A percentile compares a stretch with the other conserved stretches of the same genome.
phyloP scores from a whole-genome alignment of 2,888 invertebrate genomes.

The Drosophila austrosaltans region DNA sequence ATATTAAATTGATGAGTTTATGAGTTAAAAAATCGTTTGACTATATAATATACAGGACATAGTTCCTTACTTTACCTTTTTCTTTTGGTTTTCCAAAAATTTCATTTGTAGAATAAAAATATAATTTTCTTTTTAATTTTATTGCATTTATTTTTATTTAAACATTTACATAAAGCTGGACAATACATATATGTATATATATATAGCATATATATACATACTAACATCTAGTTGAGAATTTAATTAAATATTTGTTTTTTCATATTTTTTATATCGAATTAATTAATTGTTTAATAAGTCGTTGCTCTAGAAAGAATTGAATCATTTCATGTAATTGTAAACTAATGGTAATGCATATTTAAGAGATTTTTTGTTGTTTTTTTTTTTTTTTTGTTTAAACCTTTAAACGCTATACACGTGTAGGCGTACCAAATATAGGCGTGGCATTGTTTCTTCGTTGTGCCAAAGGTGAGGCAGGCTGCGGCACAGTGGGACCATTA shows the following conservation, averaged over 20 bases:
- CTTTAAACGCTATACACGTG: slow-evolving; percentile 82
- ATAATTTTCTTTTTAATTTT: slow-evolving; percentile 13
- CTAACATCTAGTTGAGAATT: slow-evolving; percentile 68
- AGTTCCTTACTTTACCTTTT: no score
- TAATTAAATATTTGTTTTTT: slow-evolving; percentile 23
- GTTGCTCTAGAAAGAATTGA: slow-evolving; percentile 42
- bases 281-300: slow-evolving; percentile 31
- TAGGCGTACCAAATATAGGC: slow-evolving; percentile 82
- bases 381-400: slow-evolving; percentile 57
- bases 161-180: slow-evolving; percentile 74
- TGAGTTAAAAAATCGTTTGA: no score
- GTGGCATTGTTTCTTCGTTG: slow-evolving; percentile 75
- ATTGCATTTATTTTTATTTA: slow-evolving; percentile 56
- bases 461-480: slow-evolving; percentile 74
- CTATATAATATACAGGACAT: no score
- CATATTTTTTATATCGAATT: neutral
- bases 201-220: slow-evolving; percentile 58
- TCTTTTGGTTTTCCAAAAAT: no score
- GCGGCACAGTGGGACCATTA: slow-evolving; percentile 60
- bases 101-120: no score
- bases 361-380: slow-evolving; percentile 22
- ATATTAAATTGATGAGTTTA: no score
- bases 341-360: slow-evolving; percentile 64
- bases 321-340: slow-evolving; percentile 34
- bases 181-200: slow-evolving; percentile 31